A percentile compares a stretch with the other conserved stretches of the same genome.
Evolutionary conservation across 2,113 vertebrate genomes (phyloP).

Genomic region (Takifugu flavidus): DNA sequence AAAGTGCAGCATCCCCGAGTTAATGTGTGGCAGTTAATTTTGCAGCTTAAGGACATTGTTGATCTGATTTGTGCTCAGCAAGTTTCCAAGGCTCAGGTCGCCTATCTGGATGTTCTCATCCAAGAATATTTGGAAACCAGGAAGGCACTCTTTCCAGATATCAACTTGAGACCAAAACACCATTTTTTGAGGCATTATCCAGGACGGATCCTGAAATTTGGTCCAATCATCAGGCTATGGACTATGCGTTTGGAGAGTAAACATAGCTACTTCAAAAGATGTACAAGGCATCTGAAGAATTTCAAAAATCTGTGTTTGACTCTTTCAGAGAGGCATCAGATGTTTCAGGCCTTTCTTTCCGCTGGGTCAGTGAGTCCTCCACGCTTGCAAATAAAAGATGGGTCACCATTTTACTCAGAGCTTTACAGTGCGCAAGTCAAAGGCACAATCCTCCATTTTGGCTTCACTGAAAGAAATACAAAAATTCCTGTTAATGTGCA

Average conservation of each 20-base stretch:
- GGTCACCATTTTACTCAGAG: slow-evolving; percentile 30
- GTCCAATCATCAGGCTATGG: background rate
- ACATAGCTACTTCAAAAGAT: slow-evolving; percentile 24
- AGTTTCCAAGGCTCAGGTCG: background rate
- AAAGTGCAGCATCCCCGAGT: slow-evolving; percentile 12
- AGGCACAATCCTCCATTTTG: slow-evolving; percentile 32
- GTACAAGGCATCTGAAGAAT: slow-evolving; percentile 30
- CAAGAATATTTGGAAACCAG: slow-evolving; percentile 1
- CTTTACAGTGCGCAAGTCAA: slow-evolving; percentile 42
- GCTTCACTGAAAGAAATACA: slow-evolving; percentile 35
- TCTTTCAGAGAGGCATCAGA: slow-evolving; percentile 44
- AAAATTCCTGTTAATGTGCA: slow-evolving; percentile 31
- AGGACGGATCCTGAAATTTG: background rate
- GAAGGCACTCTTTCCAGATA: background rate
- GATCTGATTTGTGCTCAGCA: background rate
- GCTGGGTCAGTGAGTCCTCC: slow-evolving; percentile 13
- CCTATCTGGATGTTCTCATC: background rate
- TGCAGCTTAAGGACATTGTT: slow-evolving; percentile 1
- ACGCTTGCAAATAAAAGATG: slow-evolving; percentile 27
- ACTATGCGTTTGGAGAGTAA: slow-evolving; percentile 44
- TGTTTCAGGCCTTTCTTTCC: slow-evolving; percentile 38
- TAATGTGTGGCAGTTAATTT: slow-evolving; percentile 26
- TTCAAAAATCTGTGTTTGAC: slow-evolving; percentile 47
- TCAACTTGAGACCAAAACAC: background rate
- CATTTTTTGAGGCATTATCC: background rate